Conservation (phyloP, 2,797 vertebrate genomes). For the Periophthalmus magnuspinnatus region DNA sequence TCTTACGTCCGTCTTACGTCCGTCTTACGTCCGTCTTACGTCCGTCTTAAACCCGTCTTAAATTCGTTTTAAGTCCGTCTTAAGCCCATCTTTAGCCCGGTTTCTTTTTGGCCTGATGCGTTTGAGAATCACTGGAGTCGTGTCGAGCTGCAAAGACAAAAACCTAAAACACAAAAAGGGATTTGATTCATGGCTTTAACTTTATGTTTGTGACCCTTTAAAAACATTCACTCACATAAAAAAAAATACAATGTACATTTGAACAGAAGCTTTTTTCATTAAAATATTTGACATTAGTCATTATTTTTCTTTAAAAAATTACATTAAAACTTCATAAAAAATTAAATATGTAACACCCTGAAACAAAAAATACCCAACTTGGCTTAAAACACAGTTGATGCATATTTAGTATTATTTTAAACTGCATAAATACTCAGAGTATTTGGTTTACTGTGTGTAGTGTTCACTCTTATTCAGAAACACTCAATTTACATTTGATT, state of each 20-base stretch:
- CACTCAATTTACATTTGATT: neutral
- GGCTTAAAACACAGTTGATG: slow-evolving; percentile 34
- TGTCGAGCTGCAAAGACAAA: slow-evolving; percentile 32
- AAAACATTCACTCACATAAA: slow-evolving; percentile 18
- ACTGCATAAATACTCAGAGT: slow-evolving; percentile 42
- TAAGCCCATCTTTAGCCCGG: neutral
- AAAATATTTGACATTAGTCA: slow-evolving; percentile 56
- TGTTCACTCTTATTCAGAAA: neutral
- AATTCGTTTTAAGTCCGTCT: no score
- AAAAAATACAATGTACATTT: slow-evolving; percentile 33
- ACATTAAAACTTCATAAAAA: slow-evolving; percentile 44
- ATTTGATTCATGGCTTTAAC: slow-evolving; percentile 14
- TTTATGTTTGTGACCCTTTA: neutral
- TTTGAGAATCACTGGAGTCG: neutral
- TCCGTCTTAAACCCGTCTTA: no score
- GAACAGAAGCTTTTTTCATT: slow-evolving; percentile 37
- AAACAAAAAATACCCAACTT: slow-evolving; percentile 22
- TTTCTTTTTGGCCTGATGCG: neutral
- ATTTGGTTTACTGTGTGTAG: slow-evolving; percentile 13
- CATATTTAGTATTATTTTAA: slow-evolving; percentile 37
- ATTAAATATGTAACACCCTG: slow-evolving; percentile 56
- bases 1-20: no score
- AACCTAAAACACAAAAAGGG: slow-evolving; percentile 9
- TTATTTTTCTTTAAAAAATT: slow-evolving; percentile 41
- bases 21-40: no score